Evolutionary conservation across 2,888 invertebrate species (phyloP).

Genomic region (Diplazon laetatorius): DNA sequence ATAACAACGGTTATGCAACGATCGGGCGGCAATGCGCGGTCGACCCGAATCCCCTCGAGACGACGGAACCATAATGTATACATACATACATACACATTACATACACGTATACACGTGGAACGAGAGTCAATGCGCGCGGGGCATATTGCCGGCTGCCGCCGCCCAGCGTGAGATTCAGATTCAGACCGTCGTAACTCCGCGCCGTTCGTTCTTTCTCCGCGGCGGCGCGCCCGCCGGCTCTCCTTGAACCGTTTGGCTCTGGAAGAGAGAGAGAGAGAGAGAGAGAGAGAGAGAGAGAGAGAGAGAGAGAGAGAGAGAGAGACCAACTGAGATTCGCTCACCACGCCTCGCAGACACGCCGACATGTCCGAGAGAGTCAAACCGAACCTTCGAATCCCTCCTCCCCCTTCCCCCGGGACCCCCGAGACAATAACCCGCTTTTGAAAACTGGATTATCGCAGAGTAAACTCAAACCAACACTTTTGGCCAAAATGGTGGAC

Average conservation of each 20-base stretch:
- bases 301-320: no score
- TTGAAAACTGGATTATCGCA: no score
- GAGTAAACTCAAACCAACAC: no score
- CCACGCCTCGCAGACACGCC: slow-evolving; percentile 71
- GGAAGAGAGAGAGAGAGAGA: no score
- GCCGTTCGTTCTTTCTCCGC: slow-evolving; percentile 59
- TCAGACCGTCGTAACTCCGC: slow-evolving; percentile 79
- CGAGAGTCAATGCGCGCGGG: slow-evolving; percentile 28
- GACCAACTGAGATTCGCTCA: no score
- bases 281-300: no score
- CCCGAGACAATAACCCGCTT: no score
- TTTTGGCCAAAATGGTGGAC: no score
- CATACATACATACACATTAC: no score
- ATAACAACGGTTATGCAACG: slow-evolving; percentile 58
- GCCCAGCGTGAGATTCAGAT: slow-evolving; percentile 81
- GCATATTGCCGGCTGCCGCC: slow-evolving; percentile 24
- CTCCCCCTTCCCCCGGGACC: no score
- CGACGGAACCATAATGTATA: slow-evolving; percentile 69
- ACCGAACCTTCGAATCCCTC: no score
- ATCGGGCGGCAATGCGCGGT: slow-evolving; percentile 64
- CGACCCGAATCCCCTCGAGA: slow-evolving; percentile 80
- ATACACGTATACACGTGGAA: slow-evolving; percentile 33
- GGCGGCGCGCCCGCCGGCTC: slow-evolving; percentile 67
- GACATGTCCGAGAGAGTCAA: slow-evolving; percentile 10
- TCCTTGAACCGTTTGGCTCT: slow-evolving; percentile 79